Base-by-base conservation (phyloP, 35 echinoderm and acorn worm species). In the Heliocidaris tuberculata region DNA sequence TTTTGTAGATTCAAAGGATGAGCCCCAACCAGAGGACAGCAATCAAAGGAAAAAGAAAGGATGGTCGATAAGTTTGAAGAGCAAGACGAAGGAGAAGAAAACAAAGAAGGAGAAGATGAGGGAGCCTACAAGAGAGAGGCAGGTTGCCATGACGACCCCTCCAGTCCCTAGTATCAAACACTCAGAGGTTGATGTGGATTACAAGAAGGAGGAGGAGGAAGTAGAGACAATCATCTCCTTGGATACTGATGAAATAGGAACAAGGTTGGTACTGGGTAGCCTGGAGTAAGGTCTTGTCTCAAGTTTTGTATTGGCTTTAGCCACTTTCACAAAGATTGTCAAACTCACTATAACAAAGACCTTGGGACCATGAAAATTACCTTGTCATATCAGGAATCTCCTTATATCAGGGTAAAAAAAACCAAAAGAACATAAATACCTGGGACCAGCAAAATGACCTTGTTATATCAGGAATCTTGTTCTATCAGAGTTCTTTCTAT, bases 31-130 rank as follows among this genome's bases (percentile, higher is more conserved):
- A 42, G 52, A 92, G 30, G 90, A 92, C 49, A 92, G 12, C 48
- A 92, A 11, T 50, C 48, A 30, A 48, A 50, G 30, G 32, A 89
- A 88, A 16, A 59, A 50, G 49, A 95, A 95, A 60, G 85, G 48
- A 4, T 88, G 87, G 94, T 56, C 85, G 27, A 48, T 52, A n/a
- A 86, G 71, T 31, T n/a, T 86, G 32, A 86, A 95, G 87, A 88
- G 19, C 85, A 95, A 95, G 21, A 19, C 71, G 13, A 92, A 92
- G 30, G 90, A 92, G 90, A 92, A 48, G 50, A 92, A 92, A 48
- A 30, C 31, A 48, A 92, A 85, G 32, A 94, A 59, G 49, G 48
- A 24, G 49, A 50, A 86, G 48, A 49, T 54, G n/a, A 11, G 13
- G 31, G 93, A 42, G 59, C 32, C 93, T n/a, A 2, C 7, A 8